phyloP scores from a whole-genome alignment of 2,113 vertebrate species.

The Phoenicopterus ruber region DNA sequence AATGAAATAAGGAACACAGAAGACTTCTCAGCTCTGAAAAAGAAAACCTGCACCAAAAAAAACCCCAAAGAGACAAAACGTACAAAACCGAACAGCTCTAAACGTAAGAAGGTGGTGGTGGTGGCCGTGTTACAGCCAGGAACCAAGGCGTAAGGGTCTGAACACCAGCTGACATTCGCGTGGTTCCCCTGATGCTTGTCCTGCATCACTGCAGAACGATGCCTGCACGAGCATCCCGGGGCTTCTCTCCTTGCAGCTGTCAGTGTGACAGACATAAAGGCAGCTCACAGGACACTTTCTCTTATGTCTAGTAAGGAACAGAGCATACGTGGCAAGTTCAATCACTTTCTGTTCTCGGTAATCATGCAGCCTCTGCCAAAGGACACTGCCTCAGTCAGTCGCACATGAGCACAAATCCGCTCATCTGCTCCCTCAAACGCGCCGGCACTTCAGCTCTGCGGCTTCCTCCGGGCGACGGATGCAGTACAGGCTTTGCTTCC shows the following conservation, averaged over 20 bases:
- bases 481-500: not conserved
- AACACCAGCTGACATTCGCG: not conserved
- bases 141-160: not conserved
- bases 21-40: not conserved
- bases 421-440: not conserved
- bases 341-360: not conserved
- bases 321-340: not conserved
- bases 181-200: not conserved
- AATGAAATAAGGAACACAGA: not conserved
- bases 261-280: not conserved
- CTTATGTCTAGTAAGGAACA: not conserved
- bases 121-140: not conserved
- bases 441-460: not conserved
- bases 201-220: not conserved
- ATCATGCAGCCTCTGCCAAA: not conserved
- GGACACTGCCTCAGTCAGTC: not conserved
- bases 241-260: not conserved
- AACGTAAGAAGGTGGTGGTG: not conserved
- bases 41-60: not conserved
- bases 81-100: not conserved
- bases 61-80: not conserved
- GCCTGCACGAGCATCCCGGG: not conserved
- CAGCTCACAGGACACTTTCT: not conserved
- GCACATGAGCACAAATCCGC: not conserved
- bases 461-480: not conserved